Percentiles rank a stretch among this genome's conserved stretches.
Conservation (phyloP, 1,140 invertebrate genomes). For the Phocides pigmalion region DNA sequence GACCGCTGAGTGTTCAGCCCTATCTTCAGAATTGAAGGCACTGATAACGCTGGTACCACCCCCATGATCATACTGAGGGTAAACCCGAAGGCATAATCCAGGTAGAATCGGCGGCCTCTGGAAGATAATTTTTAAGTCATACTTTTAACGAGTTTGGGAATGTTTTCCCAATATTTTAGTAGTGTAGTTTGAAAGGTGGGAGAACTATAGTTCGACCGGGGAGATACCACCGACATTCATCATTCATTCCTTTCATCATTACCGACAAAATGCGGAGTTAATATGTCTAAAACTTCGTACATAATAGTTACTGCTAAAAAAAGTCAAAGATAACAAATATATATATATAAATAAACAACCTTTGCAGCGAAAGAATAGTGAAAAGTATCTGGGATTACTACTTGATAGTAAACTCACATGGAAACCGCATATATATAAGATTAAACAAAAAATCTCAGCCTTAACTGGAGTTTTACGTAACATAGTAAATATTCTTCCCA, state of each 20-base stretch:
- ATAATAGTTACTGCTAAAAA: too few species aligned
- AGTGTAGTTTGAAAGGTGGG: too few species aligned
- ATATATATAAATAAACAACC: not conserved
- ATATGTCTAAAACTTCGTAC: too few species aligned
- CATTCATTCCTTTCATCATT: too few species aligned
- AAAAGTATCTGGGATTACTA: constrained; percentile 34
- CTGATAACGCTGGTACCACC: constrained; percentile 85
- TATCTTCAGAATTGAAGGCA: constrained; percentile 86
- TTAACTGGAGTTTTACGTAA: constrained; percentile 15
- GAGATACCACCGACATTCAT: too few species aligned
- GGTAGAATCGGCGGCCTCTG: constrained; percentile 87
- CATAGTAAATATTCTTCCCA: constrained; percentile 21
- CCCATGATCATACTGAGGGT: constrained; percentile 85
- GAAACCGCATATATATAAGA: constrained; percentile 28
- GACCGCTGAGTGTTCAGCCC: constrained; percentile 87
- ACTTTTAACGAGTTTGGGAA: not conserved
- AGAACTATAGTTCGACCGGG: too few species aligned
- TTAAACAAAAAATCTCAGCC: constrained; percentile 16
- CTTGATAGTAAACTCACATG: constrained; percentile 33
- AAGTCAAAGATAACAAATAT: too few species aligned
- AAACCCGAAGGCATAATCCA: constrained; percentile 85
- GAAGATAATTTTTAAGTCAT: too few species aligned
- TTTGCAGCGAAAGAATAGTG: not conserved
- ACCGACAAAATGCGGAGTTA: too few species aligned
- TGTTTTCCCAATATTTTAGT: too few species aligned